phyloP scores from a whole-genome alignment of 2,797 vertebrate species.

The Bufotes viridis region DNA sequence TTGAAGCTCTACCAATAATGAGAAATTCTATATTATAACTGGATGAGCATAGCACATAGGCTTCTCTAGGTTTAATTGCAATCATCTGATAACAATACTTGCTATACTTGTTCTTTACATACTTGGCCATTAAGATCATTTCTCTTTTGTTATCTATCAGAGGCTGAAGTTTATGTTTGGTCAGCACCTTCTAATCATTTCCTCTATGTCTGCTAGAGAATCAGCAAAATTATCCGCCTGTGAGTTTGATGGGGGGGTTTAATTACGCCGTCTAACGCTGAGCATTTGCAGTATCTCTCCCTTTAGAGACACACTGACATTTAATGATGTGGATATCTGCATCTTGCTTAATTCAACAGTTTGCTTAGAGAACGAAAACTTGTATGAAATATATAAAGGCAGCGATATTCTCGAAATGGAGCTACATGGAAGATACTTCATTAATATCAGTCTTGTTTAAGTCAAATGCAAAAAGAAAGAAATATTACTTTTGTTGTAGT shows the following conservation, averaged over 20 bases:
- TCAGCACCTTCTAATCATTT: slow-evolving; percentile 19
- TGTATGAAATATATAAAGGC: slow-evolving; percentile 13
- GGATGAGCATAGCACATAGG: neutral
- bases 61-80: neutral
- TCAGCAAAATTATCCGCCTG: slow-evolving; percentile 35
- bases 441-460: slow-evolving; percentile 4
- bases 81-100: neutral
- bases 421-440: neutral
- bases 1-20: neutral
- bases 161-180: slow-evolving; percentile 9
- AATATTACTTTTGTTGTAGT: neutral
- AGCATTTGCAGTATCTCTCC: slow-evolving; percentile 17
- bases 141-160: slow-evolving; percentile 40
- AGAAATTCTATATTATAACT: neutral
- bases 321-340: slow-evolving; percentile 44
- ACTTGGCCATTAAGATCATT: neutral
- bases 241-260: slow-evolving; percentile 47
- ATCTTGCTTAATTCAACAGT: slow-evolving; percentile 41
- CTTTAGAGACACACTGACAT: slow-evolving; percentile 48
- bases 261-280: slow-evolving; percentile 27
- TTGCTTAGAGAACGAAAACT: slow-evolving; percentile 3
- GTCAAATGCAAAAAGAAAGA: neutral
- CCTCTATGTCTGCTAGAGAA: slow-evolving; percentile 16
- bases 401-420: neutral
- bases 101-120: neutral